A percentile compares a stretch with the other conserved stretches of the same genome.
Conservation (phyloP, 2,888 invertebrate species). For the Polietes domitor region DNA sequence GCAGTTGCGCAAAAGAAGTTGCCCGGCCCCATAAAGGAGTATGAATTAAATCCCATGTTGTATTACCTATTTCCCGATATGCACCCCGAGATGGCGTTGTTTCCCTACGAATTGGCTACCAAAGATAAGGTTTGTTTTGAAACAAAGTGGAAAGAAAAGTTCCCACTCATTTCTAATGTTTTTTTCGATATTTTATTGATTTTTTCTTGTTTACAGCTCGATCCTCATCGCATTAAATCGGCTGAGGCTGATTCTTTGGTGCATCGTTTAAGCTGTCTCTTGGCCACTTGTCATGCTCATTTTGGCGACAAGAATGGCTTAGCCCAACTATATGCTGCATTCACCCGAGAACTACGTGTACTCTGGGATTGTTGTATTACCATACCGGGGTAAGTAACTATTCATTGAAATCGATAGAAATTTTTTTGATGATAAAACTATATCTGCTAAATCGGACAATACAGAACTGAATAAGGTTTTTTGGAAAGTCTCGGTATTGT, state of each 20-base stretch:
- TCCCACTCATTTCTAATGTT: background rate
- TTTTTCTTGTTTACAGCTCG: conserved; percentile 80
- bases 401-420: too few species aligned
- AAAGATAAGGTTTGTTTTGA: conserved; percentile 82
- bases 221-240: conserved; percentile 85
- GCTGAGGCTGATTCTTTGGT: conserved; percentile 90
- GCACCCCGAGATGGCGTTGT: conserved; percentile 83
- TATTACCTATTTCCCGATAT: conserved; percentile 95
- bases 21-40: conserved; percentile 90
- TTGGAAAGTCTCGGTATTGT: too few species aligned
- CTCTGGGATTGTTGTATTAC: conserved; percentile 91
- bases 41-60: conserved; percentile 88
- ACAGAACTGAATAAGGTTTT: too few species aligned
- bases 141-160: background rate
- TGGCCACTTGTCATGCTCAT: conserved; percentile 87
- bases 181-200: background rate
- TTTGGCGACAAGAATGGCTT: conserved; percentile 88
- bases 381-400: conserved; percentile 90
- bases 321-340: conserved; percentile 96
- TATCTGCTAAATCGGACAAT: too few species aligned
- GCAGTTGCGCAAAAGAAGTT: conserved; percentile 82
- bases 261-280: conserved; percentile 89
- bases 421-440: too few species aligned
- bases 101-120: conserved; percentile 82
- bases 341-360: conserved; percentile 93